Conservation (phyloP, 2,113 vertebrate species). For the Lipotes vexillifer region DNA sequence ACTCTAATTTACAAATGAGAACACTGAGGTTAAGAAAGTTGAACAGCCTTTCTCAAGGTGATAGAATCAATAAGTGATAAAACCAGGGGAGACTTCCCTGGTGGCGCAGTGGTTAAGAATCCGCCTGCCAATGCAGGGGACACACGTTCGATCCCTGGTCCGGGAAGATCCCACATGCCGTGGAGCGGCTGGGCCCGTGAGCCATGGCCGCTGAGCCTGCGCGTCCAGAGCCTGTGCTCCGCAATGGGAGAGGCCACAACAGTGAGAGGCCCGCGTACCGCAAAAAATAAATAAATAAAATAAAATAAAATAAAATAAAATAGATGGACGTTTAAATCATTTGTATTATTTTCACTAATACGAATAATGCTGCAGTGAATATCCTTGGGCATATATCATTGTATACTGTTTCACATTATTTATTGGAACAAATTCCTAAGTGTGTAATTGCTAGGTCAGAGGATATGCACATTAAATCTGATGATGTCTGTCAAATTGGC, state of each 20-base stretch:
- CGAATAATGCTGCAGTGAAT: not conserved
- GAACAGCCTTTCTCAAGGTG: not conserved
- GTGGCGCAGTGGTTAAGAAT: too few species aligned
- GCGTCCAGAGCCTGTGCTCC: too few species aligned
- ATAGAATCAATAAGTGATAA: not conserved
- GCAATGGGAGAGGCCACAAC: too few species aligned
- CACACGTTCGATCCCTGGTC: too few species aligned
- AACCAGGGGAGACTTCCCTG: not conserved
- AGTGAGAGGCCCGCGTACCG: too few species aligned
- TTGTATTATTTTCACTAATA: conserved; percentile 38
- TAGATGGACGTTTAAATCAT: not conserved
- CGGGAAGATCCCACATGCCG: too few species aligned
- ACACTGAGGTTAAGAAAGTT: not conserved
- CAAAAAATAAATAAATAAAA: too few species aligned
- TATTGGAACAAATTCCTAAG: conserved; percentile 14
- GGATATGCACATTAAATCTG: not conserved
- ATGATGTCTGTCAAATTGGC: not conserved
- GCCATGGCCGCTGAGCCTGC: too few species aligned
- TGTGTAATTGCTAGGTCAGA: conserved; percentile 19
- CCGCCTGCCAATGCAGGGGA: too few species aligned
- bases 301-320: too few species aligned
- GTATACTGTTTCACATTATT: not conserved
- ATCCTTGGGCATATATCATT: not conserved
- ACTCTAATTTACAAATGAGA: conserved; percentile 27
- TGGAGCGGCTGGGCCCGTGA: too few species aligned